Evolutionary conservation across 2,888 invertebrate genomes (phyloP).

Genomic region (Diadegma fenestrale): DNA sequence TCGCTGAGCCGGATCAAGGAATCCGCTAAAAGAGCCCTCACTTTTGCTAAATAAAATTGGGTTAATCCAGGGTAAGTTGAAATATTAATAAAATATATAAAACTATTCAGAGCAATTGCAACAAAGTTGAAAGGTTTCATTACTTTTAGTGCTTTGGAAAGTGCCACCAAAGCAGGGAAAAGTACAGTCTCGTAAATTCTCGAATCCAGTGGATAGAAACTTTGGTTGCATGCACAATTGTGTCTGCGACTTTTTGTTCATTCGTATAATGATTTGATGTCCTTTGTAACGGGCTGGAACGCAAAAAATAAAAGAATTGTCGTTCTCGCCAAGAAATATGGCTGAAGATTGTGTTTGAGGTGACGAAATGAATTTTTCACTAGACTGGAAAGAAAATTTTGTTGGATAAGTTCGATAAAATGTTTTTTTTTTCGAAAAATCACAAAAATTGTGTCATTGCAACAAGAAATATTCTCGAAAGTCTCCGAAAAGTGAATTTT

Average conservation of each 20-base stretch:
- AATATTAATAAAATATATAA: background rate
- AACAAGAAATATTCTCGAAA: no score
- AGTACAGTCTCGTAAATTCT: background rate
- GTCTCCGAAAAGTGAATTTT: no score
- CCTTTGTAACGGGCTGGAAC: background rate
- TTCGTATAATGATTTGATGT: background rate
- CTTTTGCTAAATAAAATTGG: background rate
- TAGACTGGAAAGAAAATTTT: no score
- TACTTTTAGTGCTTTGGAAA: background rate
- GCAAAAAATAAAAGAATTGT: background rate
- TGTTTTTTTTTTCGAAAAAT: no score
- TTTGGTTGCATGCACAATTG: background rate
- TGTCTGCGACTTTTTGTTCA: background rate
- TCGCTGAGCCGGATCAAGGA: constrained; percentile 12
- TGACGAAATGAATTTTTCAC: constrained; percentile 53
- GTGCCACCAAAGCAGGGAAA: background rate
- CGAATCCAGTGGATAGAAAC: background rate
- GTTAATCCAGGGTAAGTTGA: background rate
- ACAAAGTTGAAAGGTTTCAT: background rate
- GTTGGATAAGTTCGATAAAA: no score
- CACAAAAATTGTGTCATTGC: no score
- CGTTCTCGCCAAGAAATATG: background rate
- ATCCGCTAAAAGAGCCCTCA: constrained; percentile 5
- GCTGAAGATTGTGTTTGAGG: constrained; percentile 4
- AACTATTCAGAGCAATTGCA: background rate